Base-by-base conservation (phyloP, 2,888 invertebrate species). In the Steinernema carpocapsae region DNA sequence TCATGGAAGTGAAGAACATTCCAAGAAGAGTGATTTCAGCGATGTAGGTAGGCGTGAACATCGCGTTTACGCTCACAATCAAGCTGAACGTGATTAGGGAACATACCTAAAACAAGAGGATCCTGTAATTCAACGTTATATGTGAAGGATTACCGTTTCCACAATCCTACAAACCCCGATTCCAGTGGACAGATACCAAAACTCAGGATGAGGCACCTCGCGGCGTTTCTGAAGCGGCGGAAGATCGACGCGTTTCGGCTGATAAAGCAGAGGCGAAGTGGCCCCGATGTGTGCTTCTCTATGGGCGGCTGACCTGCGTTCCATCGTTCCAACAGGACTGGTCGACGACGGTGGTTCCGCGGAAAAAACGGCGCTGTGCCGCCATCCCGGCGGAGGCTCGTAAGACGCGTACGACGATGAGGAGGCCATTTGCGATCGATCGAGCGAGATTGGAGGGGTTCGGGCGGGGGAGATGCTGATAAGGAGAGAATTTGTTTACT, bases 41-140 rank as follows among this genome's bases (percentile, higher is more conserved):
- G 64, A 64, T 64, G 32, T 64, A 64, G 17, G 64, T 64, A 29
- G 64, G 64, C 32, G 64, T 64, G 64, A 64, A 64, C 29, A 64
- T 29, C 29, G 64, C 64, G 17, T 64, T 64, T 17, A 64, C 64
- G 64, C 64, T 64, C 1, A 64, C 64, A 26, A 64, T 64, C 32
- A 64, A 29, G 7, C 64, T 29, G 32, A 64, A 64, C 6, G 64
- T 64, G 64, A 64, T 64, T 29, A 64, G 64, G 3, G 64, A 26
- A 29, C 64, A 64, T 17, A 32, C 24, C 56, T 56, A 14, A 19
- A 48, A 48, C 24, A 2, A 7, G 48, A 48, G n/a, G 14, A 3
- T 48, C 3, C 48, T 2, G 48, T 48, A 48, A 14, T 2, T 22
- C 56, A 48, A 48, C n/a, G n/a, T n/a, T n/a, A n/a, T n/a, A 48